A percentile compares a stretch with the other conserved stretches of the same genome.
phyloP scores from a whole-genome alignment of 1,140 invertebrate genomes.

The Leguminivora glycinivorella region DNA sequence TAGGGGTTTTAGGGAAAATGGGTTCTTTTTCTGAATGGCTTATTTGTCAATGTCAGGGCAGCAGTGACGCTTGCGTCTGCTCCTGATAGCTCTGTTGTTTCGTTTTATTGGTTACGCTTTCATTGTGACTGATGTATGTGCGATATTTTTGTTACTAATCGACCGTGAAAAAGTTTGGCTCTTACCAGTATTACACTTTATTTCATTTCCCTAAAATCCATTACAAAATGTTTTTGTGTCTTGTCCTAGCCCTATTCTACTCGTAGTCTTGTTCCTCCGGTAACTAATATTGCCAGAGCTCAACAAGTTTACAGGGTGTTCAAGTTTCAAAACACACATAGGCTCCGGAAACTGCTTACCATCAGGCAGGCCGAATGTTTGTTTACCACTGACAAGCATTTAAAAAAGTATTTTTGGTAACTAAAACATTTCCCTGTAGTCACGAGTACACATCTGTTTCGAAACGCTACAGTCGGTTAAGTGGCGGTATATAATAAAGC shows the following conservation, averaged over 20 bases:
- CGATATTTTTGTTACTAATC: conserved; percentile 27
- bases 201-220: background rate
- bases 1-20: conserved; percentile 48
- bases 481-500: background rate
- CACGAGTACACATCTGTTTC: no score
- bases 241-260: background rate
- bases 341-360: no score
- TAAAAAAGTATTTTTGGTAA: no score
- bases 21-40: conserved; percentile 60
- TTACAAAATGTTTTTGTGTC: background rate
- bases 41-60: conserved; percentile 62
- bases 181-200: background rate
- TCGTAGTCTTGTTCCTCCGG: no score
- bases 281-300: no score
- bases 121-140: conserved; percentile 36
- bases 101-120: conserved; percentile 55
- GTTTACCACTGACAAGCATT: no score
- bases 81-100: conserved; percentile 59
- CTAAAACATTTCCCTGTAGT: no score
- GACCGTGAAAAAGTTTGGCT: conserved; percentile 10
- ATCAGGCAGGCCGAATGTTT: no score
- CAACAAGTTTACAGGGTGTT: no score
- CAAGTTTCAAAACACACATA: no score
- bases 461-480: background rate
- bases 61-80: conserved; percentile 53